Base-by-base conservation (phyloP, 2,113 vertebrate species). In the Chrysemys picta region DNA sequence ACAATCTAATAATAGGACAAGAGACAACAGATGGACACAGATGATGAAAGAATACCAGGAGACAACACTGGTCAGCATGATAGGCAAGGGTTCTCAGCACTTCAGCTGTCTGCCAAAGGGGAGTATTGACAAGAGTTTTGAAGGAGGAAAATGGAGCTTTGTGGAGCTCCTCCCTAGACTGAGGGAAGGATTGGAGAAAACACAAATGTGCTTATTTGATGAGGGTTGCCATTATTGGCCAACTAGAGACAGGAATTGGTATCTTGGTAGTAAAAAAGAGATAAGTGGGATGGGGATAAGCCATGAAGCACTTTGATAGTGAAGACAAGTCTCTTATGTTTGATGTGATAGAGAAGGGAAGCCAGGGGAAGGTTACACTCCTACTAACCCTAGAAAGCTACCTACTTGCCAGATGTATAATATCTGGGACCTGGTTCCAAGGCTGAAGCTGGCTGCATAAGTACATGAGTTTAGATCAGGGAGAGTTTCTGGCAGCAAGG, bases 401-500 rank as follows among this genome's bases (percentile, higher is more conserved):
- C 62, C 62, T 17, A 65, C 62, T 35, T 19, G 31, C 45, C 13
- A 84, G 80, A 90, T 89, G 81, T 59, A 87, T 91, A 54, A 29
- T 35, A 92, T 49, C 35, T 81, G 31, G 21, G 22, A 45, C n/a
- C 10, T 11, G 22, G 38, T 38, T 75, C 38, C 10, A 75, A 65
- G 62, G 31, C 31, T 65, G 62, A 65, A 35, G 31, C 16, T 65
- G 14, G 14, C 3, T n/a, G 62, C 62, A 5, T 11, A 6, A 56
- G 85, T 50, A 56, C 3, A 93, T 14, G 25, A 0, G 0, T n/a
- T 62, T 42, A 89, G 78, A 93, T 19, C 52, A 65, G 29, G 45
- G 85, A 94, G 89, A 35, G 29, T 42, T 91, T 97, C 83, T 85
- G 45, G 62, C 95, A 93, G 56, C 69, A 89, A 4, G 38, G 25